Evolutionary conservation across 2,797 vertebrate genomes (phyloP).

Genomic region (Nyctalus aviator): DNA sequence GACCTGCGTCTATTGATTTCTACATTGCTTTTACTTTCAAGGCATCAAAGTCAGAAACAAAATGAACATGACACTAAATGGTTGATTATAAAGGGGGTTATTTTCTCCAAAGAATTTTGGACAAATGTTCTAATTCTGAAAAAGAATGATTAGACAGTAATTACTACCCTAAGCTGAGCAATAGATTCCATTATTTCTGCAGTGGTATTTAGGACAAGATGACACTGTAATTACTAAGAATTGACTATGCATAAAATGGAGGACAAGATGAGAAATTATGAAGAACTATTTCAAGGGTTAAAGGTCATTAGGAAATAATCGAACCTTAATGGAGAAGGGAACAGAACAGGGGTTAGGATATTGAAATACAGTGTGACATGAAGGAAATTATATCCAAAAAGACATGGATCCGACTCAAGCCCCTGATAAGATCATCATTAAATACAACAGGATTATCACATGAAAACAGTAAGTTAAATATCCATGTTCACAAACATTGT

Average conservation of each 20-base stretch:
- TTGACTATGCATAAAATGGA: not conserved
- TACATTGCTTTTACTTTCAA: slow-evolving; percentile 61
- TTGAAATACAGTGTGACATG: not conserved
- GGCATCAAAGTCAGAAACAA: slow-evolving; percentile 64
- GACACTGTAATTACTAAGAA: slow-evolving; percentile 39
- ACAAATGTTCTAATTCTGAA: slow-evolving; percentile 34
- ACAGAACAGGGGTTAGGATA: not conserved
- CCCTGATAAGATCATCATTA: not conserved
- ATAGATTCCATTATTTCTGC: slow-evolving; percentile 20
- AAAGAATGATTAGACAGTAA: slow-evolving; percentile 40
- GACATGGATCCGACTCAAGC: not conserved
- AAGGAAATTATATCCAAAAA: not conserved
- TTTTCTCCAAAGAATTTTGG: slow-evolving; percentile 63
- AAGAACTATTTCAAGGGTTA: not conserved
- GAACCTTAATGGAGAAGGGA: not conserved
- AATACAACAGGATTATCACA: not conserved
- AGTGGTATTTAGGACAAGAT: slow-evolving; percentile 17
- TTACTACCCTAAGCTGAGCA: not conserved
- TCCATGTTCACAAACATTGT: not conserved
- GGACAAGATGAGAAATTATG: not conserved
- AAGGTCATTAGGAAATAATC: slow-evolving; percentile 14
- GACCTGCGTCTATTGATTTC: slow-evolving; percentile 64
- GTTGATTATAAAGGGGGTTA: slow-evolving; percentile 45
- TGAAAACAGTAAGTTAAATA: not conserved
- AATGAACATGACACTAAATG: slow-evolving; percentile 65